Base-by-base conservation (phyloP, 1,140 invertebrate genomes). In the Limonius californicus region DNA sequence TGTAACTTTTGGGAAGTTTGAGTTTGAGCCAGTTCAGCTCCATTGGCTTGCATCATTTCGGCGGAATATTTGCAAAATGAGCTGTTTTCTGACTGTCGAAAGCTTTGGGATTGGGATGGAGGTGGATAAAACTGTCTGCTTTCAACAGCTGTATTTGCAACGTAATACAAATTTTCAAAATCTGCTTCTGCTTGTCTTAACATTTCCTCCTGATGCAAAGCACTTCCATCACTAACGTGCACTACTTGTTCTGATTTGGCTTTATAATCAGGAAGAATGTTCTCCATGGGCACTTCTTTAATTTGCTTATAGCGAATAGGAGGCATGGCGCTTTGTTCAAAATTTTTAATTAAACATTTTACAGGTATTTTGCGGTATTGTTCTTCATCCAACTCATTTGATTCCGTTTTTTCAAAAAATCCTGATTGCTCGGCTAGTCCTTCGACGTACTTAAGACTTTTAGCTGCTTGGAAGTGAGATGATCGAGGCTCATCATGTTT, bases 291-390 rank as follows among this genome's bases (percentile, higher is more conserved):
- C 7, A 23, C 7, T 6, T 23, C 20, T 54, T 54, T 54, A 8
- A 82, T 77, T 68, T 83, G 82, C 66, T 84, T 84, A 50, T 82
- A 82, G 32, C 80, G 79, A 68, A 85, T 75, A 2, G 79, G 63
- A 1, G 84, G 83, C 71, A 82, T 74, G 8, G 79, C 79, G 0
- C 78, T 83, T 68, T 85, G 81, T 66, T 86, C 84, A 65, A 87
- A 88, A 57, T 81, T 83, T 56, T 81, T 77, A 47, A 88, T 87
- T 14, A 88, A 65, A 18, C 82, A 81, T 66, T 82, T 85, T 0
- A 88, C 85, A 6, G 85, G 85, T 2, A 86, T 72, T 57, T 82
- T 81, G 6, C 81, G 80, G 63, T 85, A 85, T 9, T 81, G 78
- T 43, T 72, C 76, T 9, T 78, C 27, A 6, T 32, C 11, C 4